These are phyloP conservation scores for Desmophyllum pertusum DNA, from an alignment of 92 coral and sea anemone genomes.

Conservation along the genomic window DNA sequence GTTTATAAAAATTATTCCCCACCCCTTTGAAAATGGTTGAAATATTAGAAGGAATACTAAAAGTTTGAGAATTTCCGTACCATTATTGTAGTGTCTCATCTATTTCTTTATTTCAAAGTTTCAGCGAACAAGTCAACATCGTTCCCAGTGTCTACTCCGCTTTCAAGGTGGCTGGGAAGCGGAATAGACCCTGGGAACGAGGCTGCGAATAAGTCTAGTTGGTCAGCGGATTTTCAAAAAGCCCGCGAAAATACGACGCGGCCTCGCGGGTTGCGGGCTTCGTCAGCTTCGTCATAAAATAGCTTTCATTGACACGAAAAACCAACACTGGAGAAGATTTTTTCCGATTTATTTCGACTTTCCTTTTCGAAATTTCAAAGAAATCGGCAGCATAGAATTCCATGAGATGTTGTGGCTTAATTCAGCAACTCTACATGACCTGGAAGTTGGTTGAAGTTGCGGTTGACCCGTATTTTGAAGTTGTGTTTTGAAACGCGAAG, in stretches of 20 bases:
- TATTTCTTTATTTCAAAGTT: too few species aligned
- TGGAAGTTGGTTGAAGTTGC: constrained; percentile 16
- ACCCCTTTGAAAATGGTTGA: too few species aligned
- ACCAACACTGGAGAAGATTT: neutral
- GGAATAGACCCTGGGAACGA: too few species aligned
- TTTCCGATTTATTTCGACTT: neutral
- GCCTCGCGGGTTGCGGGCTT: neutral
- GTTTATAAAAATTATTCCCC: too few species aligned
- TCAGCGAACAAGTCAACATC: too few species aligned
- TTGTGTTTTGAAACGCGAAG: neutral
- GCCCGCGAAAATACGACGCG: constrained; percentile 37
- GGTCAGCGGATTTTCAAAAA: constrained; percentile 38
- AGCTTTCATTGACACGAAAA: neutral
- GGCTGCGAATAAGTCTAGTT: too few species aligned
- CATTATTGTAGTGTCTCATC: too few species aligned
- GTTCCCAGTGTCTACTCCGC: too few species aligned
- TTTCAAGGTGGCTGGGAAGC: too few species aligned
- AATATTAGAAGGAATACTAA: too few species aligned
- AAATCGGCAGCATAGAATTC: neutral
- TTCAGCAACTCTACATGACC: neutral
- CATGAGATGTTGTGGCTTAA: neutral
- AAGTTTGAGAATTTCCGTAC: too few species aligned
- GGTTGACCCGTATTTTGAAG: too few species aligned
- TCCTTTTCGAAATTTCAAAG: neutral
- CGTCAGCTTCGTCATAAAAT: constrained; percentile 19